A percentile compares a stretch with the other conserved stretches of the same genome.
phyloP scores from a whole-genome alignment of 2,113 vertebrate species.

The Oenanthe oenanthe region DNA sequence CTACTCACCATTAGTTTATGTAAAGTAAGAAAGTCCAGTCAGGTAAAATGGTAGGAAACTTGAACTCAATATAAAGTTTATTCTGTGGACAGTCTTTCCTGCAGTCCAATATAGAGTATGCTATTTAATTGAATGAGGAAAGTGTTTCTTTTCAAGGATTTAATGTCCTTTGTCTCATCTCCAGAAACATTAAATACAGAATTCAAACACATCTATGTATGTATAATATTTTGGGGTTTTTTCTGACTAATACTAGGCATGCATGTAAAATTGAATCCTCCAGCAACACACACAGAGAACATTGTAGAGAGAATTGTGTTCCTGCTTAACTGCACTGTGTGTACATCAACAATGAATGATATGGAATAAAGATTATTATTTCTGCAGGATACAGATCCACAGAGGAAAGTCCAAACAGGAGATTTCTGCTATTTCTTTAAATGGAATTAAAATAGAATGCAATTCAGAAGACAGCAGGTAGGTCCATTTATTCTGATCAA shows the following conservation, averaged over 20 bases:
- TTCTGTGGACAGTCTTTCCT: not conserved
- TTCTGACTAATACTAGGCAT: not conserved
- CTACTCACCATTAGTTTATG: not conserved
- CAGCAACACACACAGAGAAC: not conserved
- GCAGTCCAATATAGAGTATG: not conserved
- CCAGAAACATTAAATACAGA: not conserved
- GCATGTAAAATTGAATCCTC: not conserved
- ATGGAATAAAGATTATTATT: not conserved
- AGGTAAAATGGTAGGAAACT: not conserved
- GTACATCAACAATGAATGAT: not conserved
- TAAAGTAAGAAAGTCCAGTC: not conserved
- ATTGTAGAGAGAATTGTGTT: not conserved
- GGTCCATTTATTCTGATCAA: not conserved
- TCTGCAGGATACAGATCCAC: not conserved
- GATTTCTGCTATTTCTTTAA: not conserved
- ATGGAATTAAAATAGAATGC: not conserved
- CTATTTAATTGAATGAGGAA: not conserved
- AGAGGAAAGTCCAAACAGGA: not conserved
- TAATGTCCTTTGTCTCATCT: not conserved
- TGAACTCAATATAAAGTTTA: not conserved
- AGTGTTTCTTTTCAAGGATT: not conserved
- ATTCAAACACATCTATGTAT: not conserved
- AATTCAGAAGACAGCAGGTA: not conserved
- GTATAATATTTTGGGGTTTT: accelerated
- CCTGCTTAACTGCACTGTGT: not conserved